Evolutionary conservation across 2,113 vertebrate species (phyloP), one percentile per base, ranked within the genome.

Genomic region (Cricetomys ansorgei): DNA sequence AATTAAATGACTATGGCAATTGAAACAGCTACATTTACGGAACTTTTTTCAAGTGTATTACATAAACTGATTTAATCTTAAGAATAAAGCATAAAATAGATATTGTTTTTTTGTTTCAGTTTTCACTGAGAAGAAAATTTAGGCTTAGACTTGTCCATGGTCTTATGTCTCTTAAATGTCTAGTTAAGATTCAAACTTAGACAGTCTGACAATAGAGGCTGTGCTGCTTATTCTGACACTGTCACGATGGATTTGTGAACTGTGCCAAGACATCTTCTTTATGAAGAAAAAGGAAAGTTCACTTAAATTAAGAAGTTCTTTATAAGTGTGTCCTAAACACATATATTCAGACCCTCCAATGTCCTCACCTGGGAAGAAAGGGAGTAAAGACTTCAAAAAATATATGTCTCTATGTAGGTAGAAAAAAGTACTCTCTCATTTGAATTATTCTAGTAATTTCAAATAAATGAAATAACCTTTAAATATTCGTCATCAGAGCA

Each of bases 391-490:
- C 29, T 43, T 83, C 40, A 79, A 84, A n/a, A 80, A 94, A 87
- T 96, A 94, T 93, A 83, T 96, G 48, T 92, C 70, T 90, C 25
- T 73, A 50, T 73, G 50, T 94, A 40, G 64, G 16, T 94, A 15
- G 40, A 96, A 95, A 96, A 94, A 89, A 87, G 76, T 95, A 50
- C 19, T 57, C 43, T 94, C 69, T 96, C 19, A 53, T 75, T 88
- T 90, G 76, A 92, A 48, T 96, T 94, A 93, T 92, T 92, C 65
- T 91, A 70, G 48, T 85, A 40, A 83, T 96, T 96, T 96, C 87
- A 96, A 53, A 92, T 95, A 96, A 97, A 95, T 86, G 45, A 96
- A 92, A 91, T 97, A 95, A 64, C 64, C 16, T 97, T 97, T 96
- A 97, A 97, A 87, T 96, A 62, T 97, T 85, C 0, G 0, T 94